A percentile compares a stretch with the other conserved stretches of the same genome.
Evolutionary conservation across 2,888 invertebrate genomes (phyloP).

Genomic region (Sinhomidia bicolor): DNA sequence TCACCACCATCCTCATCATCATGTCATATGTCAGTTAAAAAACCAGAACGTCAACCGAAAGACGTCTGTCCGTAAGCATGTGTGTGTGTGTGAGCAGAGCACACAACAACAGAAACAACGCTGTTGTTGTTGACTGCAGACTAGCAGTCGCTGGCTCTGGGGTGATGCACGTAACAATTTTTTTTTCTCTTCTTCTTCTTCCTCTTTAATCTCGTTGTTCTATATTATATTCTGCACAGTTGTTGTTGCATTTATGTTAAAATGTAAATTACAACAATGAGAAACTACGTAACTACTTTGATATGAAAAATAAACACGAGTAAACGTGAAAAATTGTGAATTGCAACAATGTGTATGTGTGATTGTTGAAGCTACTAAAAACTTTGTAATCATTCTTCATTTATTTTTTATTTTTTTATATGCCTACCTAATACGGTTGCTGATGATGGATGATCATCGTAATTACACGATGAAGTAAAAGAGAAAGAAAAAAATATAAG

Average conservation of each 20-base stretch:
- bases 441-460: too few relatives aligned
- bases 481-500: too few relatives aligned
- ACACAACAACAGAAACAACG: background rate
- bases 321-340: background rate
- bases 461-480: too few relatives aligned
- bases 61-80: background rate
- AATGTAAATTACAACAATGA: background rate
- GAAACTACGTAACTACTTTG: background rate
- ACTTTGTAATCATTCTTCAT: background rate
- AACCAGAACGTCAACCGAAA: background rate
- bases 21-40: background rate
- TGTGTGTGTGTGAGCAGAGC: background rate
- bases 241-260: background rate
- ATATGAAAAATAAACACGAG: too few relatives aligned
- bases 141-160: background rate
- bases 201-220: too few relatives aligned
- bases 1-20: background rate
- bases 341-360: background rate
- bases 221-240: too few relatives aligned
- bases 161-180: background rate
- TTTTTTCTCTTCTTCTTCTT: background rate
- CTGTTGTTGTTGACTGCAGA: background rate
- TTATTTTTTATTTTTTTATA: too few relatives aligned
- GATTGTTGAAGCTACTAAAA: background rate
- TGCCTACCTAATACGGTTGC: too few relatives aligned